A percentile compares a stretch with the other conserved stretches of the same genome.
These are phyloP conservation scores for Girardia tigrina DNA, from an alignment of 2,888 invertebrate genomes.

Conservation along the genomic window DNA sequence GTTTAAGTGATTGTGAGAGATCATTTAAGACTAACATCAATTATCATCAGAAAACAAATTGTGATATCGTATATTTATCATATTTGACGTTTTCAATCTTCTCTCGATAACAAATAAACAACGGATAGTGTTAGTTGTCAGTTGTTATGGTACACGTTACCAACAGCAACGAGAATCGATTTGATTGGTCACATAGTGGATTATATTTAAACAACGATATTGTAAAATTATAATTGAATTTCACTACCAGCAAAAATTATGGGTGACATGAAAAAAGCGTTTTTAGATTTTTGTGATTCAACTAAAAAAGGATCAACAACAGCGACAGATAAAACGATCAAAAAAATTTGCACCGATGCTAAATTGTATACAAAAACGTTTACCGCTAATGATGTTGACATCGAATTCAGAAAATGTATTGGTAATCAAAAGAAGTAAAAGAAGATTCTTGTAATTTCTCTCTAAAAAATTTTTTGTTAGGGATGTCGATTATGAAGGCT, in stretches of 20 bases:
- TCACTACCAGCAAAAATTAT: background rate
- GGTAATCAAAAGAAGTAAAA: slow-evolving; percentile 34
- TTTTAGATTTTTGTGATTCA: slow-evolving; percentile 35
- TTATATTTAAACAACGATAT: background rate
- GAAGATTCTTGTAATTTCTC: background rate
- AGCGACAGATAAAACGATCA: slow-evolving; percentile 36
- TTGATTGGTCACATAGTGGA: background rate
- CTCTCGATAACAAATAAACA: too few relatives aligned
- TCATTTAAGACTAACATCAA: too few relatives aligned
- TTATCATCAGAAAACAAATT: too few relatives aligned
- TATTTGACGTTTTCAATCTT: too few relatives aligned
- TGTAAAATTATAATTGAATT: background rate
- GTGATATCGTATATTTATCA: too few relatives aligned
- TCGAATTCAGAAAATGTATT: slow-evolving; percentile 35
- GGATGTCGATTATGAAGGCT: slow-evolving; percentile 27
- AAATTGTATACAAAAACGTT: slow-evolving; percentile 32
- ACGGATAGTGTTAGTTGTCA: too few relatives aligned
- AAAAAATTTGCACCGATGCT: slow-evolving; percentile 36
- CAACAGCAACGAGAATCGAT: background rate
- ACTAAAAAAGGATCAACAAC: slow-evolving; percentile 36
- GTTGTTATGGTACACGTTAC: too few relatives aligned
- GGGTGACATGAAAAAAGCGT: slow-evolving; percentile 28
- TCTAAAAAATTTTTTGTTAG: background rate
- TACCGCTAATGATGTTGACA: slow-evolving; percentile 33
- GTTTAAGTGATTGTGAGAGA: too few relatives aligned